Percentiles rank a stretch among this genome's conserved stretches.
These are phyloP conservation scores for Coremacera marginata DNA, from an alignment of 2,888 invertebrate genomes.

Conservation along the genomic window DNA sequence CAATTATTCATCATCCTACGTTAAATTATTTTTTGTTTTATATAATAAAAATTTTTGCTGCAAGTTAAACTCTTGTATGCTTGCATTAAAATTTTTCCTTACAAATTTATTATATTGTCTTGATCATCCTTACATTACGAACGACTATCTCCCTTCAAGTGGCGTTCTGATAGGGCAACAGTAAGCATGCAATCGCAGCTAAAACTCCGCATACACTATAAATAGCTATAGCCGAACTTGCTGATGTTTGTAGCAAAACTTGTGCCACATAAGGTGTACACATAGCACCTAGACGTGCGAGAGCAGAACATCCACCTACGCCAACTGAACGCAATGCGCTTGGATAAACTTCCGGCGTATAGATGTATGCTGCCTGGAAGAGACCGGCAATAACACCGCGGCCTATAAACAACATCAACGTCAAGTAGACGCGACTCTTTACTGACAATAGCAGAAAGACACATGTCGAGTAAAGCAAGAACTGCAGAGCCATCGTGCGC, in stretches of 20 bases:
- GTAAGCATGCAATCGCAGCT: slow-evolving; percentile 73
- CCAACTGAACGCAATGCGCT: slow-evolving; percentile 89
- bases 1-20: too few species aligned
- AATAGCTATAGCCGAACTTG: slow-evolving; percentile 73
- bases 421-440: slow-evolving; percentile 78
- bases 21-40: too few species aligned
- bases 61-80: too few species aligned
- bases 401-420: slow-evolving; percentile 87
- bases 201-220: slow-evolving; percentile 74
- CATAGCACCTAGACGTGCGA: slow-evolving; percentile 94
- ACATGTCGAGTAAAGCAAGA: slow-evolving; percentile 84
- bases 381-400: slow-evolving; percentile 93
- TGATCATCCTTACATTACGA: too few species aligned
- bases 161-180: slow-evolving; percentile 70
- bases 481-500: slow-evolving; percentile 94
- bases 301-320: slow-evolving; percentile 91
- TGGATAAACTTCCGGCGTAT: slow-evolving; percentile 96
- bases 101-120: too few species aligned
- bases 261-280: slow-evolving; percentile 94
- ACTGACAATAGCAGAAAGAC: slow-evolving; percentile 74
- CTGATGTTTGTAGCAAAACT: slow-evolving; percentile 76
- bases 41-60: too few species aligned
- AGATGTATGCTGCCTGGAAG: slow-evolving; percentile 95
- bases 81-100: too few species aligned
- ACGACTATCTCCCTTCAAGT: neutral